Conservation (phyloP, 2,888 invertebrate species). For the Loripinus fragilis region DNA sequence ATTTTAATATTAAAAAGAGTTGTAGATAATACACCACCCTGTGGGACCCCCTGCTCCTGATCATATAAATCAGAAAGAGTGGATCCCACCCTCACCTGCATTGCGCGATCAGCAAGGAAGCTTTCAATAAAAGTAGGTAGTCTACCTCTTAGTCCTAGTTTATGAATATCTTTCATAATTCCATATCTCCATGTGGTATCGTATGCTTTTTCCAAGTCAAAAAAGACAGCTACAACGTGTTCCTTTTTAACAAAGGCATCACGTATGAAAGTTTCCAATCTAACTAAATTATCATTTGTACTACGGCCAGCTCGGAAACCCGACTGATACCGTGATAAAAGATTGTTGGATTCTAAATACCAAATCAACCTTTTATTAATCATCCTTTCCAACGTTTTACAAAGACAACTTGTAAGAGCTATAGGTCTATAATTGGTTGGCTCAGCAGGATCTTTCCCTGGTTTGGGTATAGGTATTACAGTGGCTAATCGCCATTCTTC, state of each 20-base stretch:
- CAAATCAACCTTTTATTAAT: conserved; percentile 62
- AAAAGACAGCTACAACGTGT: conserved; percentile 60
- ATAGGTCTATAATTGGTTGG: conserved; percentile 66
- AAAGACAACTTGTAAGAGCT: conserved; percentile 67
- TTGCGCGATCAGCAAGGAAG: background rate
- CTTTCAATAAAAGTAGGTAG: background rate
- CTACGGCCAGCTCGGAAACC: conserved; percentile 47
- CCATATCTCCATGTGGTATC: conserved; percentile 39
- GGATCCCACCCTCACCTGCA: background rate
- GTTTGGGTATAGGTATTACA: conserved; percentile 54
- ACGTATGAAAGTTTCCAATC: conserved; percentile 55
- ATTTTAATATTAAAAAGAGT: background rate
- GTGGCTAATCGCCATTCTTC: conserved; percentile 43
- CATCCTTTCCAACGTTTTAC: conserved; percentile 68
- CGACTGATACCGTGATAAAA: conserved; percentile 49
- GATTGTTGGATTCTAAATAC: conserved; percentile 53
- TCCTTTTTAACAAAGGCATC: conserved; percentile 57
- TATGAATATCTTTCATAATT: conserved; percentile 33
- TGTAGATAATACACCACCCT: background rate
- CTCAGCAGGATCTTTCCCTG: conserved; percentile 47
- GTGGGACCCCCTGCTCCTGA: background rate
- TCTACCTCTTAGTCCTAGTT: conserved; percentile 12
- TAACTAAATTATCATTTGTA: conserved; percentile 46
- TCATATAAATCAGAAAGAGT: background rate
- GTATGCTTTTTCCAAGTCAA: conserved; percentile 30